A percentile compares a stretch with the other conserved stretches of the same genome.
phyloP scores from a whole-genome alignment of 2,797 vertebrate genomes.

The Podargus strigoides region DNA sequence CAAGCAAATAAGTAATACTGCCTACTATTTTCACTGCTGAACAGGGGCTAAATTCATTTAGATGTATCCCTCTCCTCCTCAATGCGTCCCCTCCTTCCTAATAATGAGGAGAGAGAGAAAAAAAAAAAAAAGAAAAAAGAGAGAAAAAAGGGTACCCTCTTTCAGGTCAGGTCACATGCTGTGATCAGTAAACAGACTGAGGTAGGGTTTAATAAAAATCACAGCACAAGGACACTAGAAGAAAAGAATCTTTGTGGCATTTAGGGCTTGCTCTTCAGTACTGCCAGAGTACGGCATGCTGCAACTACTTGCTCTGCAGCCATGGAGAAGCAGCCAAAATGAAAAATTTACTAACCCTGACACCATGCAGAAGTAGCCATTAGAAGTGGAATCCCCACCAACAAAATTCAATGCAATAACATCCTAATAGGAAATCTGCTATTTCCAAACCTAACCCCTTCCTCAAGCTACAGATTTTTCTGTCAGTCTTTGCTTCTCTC shows the following conservation, averaged over 20 bases:
- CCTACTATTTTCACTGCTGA: neutral
- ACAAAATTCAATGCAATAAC: neutral
- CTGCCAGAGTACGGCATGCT: rapidly evolving
- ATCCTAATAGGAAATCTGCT: neutral
- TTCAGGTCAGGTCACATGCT: neutral
- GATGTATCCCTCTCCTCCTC: neutral
- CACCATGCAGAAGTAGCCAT: rapidly evolving
- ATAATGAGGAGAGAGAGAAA: neutral
- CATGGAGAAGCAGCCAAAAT: neutral
- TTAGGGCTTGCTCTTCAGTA: neutral
- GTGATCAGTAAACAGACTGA: neutral
- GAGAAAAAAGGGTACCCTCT: neutral
- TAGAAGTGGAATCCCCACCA: neutral
- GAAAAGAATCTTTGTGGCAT: neutral
- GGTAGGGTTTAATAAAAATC: neutral
- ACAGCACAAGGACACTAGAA: neutral
- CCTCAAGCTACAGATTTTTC: neutral
- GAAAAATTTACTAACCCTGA: neutral
- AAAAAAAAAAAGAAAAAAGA: too few relatives aligned
- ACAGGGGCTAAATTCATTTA: neutral
- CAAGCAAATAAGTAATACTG: neutral
- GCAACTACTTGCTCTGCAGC: neutral
- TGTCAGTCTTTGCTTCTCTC: neutral
- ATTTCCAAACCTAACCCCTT: neutral
- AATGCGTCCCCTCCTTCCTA: too few relatives aligned